Evolutionary conservation across 2,113 vertebrate genomes (phyloP), one percentile per base, ranked within the genome.

Genomic region (Gnathonemus echidnorhynchus): DNA sequence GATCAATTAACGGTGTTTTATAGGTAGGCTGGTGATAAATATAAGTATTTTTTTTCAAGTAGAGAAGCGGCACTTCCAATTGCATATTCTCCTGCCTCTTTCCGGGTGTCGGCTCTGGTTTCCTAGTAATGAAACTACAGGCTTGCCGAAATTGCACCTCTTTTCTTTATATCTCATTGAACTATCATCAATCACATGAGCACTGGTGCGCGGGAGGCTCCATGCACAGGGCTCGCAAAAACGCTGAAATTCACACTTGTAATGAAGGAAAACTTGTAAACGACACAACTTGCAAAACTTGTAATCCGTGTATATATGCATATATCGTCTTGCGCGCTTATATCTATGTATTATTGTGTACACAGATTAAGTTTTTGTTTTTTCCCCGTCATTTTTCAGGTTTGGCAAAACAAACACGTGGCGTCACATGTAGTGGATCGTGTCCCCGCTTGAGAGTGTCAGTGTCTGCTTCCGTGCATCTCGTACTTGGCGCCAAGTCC

Each of bases 151-250:
- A 90, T 35, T 42, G 49, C 39, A 52, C 70, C 90, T 46, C 53
- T 42, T 87, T 74, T 85, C 45, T 48, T 24, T 85, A 85, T 48
- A 46, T 85, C 83, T 46, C 58, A 27, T 52, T 49, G 86, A 87
- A 87, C 90, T 88, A 31, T 85, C 87, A 85, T 88, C 42, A 49
- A 85, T 85, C 83, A 88, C 21, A 77, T 35, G 17, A 42, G 70
- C 88, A 83, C 70, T 80, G 88, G 49, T 19, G 86, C 86, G 48
- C 87, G 27, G 58, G 66, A 46, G 66, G 66, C 46, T 74, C 88
- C 62, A 39, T 19, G 62, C 8, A 70, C n/a, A 31, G 62, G n/a
- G 62, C 62, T 70, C 31, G 50, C 31, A 49, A 49, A 80, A 52
- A 89, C 48, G 39, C n/a, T 89, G 45, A 45, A 74, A 74, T 46